phyloP scores from a whole-genome alignment of 2,113 vertebrate species.

The Martes martes region DNA sequence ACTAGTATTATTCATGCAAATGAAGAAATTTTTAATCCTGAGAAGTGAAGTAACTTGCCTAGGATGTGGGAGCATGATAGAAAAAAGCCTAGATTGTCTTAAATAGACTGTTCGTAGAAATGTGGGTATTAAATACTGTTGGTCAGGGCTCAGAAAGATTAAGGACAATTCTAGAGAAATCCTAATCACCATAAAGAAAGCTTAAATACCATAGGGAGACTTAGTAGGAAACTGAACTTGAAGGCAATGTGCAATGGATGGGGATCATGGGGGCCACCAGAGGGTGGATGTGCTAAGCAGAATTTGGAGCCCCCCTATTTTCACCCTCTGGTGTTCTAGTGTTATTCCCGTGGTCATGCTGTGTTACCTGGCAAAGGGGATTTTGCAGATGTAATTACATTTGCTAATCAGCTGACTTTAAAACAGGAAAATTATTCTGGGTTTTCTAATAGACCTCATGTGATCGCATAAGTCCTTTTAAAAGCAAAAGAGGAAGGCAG shows the following conservation, averaged over 20 bases:
- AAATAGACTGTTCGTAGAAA: neutral
- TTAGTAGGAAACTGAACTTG: neutral
- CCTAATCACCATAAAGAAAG: neutral
- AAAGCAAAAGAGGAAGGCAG: neutral
- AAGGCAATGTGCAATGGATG: neutral
- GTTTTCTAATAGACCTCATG: neutral
- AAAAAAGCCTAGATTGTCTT: neutral
- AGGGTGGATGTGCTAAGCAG: neutral
- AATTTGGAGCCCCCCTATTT: neutral
- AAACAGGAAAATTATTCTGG: neutral
- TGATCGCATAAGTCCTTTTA: neutral
- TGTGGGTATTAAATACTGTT: neutral
- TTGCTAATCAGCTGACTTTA: neutral
- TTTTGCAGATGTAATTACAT: neutral
- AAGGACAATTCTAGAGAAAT: neutral
- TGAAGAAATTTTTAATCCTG: neutral
- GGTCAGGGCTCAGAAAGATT: neutral
- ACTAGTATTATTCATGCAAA: neutral
- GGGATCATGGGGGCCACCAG: neutral
- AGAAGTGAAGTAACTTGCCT: conserved; percentile 20
- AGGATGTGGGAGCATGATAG: neutral
- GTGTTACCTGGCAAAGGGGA: neutral
- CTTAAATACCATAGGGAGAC: neutral
- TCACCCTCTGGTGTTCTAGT: neutral
- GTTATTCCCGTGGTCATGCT: neutral